These are phyloP conservation scores for Merluccius polli DNA, from an alignment of 2,797 vertebrate genomes.

Conservation along the genomic window DNA sequence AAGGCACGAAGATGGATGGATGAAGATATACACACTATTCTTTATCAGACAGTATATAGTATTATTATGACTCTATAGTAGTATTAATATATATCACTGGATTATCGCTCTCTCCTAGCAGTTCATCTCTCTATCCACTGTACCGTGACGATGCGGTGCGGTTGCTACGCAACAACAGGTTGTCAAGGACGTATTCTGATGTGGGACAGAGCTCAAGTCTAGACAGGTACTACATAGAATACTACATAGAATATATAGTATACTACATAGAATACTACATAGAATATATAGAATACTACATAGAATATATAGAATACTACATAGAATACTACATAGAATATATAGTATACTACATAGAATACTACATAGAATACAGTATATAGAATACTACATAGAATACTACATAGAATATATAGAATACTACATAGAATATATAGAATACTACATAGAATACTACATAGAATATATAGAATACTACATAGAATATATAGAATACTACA, in stretches of 20 bases:
- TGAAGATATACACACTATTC: too few species aligned
- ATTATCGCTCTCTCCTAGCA: conserved; percentile 46
- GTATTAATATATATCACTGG: conserved; percentile 12
- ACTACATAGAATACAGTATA: too few species aligned
- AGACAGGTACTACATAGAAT: conserved; percentile 84
- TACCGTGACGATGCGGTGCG: conserved; percentile 84
- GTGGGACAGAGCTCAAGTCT: conserved; percentile 67
- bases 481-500: too few species aligned
- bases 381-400: too few species aligned
- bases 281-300: neutral
- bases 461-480: too few species aligned
- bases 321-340: neutral
- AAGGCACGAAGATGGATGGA: too few species aligned
- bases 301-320: neutral
- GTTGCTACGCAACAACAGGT: conserved; percentile 74
- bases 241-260: too few species aligned
- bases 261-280: neutral
- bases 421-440: too few species aligned
- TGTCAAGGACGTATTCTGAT: conserved; percentile 76
- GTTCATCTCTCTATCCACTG: conserved; percentile 73
- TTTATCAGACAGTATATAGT: too few species aligned
- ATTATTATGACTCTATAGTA: neutral
- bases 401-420: too few species aligned
- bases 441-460: too few species aligned
- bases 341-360: too few species aligned